phyloP scores from a whole-genome alignment of 2,888 invertebrate species.

The Stenoptilia bipunctidactyla region DNA sequence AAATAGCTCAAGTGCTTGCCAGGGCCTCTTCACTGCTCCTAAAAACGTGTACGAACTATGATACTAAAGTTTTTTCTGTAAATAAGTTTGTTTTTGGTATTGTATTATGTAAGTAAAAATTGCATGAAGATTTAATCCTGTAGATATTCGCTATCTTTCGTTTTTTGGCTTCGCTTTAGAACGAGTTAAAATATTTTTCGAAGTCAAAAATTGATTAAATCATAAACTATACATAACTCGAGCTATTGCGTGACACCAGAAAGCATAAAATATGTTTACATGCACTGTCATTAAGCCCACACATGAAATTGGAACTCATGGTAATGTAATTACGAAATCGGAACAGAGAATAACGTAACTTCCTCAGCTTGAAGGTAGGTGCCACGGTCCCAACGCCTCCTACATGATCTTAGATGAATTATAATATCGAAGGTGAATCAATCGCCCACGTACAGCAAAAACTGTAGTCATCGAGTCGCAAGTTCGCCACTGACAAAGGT shows the following conservation, averaged over 20 bases:
- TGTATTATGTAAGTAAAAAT: too few species aligned
- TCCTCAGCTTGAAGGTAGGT: conserved; percentile 33
- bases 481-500: conserved; percentile 63
- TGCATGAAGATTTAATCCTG: too few species aligned
- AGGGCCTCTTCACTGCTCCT: too few species aligned
- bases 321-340: conserved; percentile 35
- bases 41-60: too few species aligned
- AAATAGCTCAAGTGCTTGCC: conserved; percentile 29
- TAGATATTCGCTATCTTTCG: too few species aligned
- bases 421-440: conserved; percentile 61
- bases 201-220: too few species aligned
- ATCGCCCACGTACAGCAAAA: conserved; percentile 50
- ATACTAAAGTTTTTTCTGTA: too few species aligned
- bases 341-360: conserved; percentile 30
- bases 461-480: conserved; percentile 48
- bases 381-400: conserved; percentile 43
- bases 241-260: too few species aligned
- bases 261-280: conserved; percentile 19
- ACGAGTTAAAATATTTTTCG: too few species aligned
- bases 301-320: conserved; percentile 14
- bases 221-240: too few species aligned
- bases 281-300: conserved; percentile 28
- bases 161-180: too few species aligned
- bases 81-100: too few species aligned
- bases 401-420: conserved; percentile 42